phyloP scores from a whole-genome alignment of 2,888 invertebrate genomes.

The Nephrotoma appendiculata region DNA sequence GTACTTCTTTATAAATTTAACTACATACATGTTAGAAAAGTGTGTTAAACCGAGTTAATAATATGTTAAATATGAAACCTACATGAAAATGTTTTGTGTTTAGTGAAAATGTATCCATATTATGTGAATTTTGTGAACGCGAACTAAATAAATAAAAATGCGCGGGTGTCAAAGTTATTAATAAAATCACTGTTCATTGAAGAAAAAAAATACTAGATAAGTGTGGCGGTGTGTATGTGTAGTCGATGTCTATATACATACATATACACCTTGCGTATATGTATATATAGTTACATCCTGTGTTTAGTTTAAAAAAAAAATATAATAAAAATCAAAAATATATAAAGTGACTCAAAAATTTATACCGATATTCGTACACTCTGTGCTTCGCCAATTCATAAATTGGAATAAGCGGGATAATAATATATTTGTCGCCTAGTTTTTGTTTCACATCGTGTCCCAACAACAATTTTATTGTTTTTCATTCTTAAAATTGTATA shows the following conservation, averaged over 20 bases:
- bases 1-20: background rate
- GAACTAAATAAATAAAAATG: background rate
- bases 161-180: conserved; percentile 2
- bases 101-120: background rate
- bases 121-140: background rate
- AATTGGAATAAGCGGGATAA: background rate
- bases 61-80: background rate
- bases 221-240: background rate
- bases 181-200: background rate
- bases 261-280: background rate
- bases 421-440: background rate
- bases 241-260: background rate
- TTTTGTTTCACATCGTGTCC: background rate
- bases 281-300: background rate
- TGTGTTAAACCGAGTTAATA: background rate
- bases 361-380: background rate
- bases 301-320: background rate
- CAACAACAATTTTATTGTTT: background rate
- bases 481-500: background rate
- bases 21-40: background rate
- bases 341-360: background rate
- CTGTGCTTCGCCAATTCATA: background rate
- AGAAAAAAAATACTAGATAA: background rate
- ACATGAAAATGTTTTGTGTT: background rate
- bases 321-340: background rate